Evolutionary conservation across 1,140 invertebrate genomes (phyloP).

Genomic region (Theocolax elegans): DNA sequence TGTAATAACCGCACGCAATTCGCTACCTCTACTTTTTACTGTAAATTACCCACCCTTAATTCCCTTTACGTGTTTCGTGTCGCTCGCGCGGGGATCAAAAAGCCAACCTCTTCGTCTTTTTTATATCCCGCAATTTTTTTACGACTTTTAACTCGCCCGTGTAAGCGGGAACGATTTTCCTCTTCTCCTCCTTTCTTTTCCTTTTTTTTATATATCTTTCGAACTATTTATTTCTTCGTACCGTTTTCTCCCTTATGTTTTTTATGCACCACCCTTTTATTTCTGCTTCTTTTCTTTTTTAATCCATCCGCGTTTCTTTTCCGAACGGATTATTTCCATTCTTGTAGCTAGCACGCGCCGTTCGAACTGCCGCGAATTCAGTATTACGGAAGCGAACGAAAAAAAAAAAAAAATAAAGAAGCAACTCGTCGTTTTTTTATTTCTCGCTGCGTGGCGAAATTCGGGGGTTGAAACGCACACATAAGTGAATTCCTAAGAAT

Average conservation of each 20-base stretch:
- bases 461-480: too few relatives aligned
- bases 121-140: conserved; percentile 38
- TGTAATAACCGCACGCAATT: conserved; percentile 32
- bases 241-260: not conserved
- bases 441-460: too few relatives aligned
- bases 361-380: conserved; percentile 26
- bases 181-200: too few relatives aligned
- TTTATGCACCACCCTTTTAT: not conserved
- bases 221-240: conserved; percentile 26
- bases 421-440: too few relatives aligned
- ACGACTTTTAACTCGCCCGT: conserved; percentile 1
- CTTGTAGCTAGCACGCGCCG: too few relatives aligned
- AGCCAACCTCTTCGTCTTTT: conserved; percentile 21
- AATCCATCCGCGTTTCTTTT: not conserved
- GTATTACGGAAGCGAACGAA: conserved; percentile 26
- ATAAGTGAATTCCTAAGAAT: too few relatives aligned
- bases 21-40: conserved; percentile 16
- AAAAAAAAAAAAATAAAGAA: not conserved
- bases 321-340: too few relatives aligned
- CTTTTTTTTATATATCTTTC: conserved; percentile 32
- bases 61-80: conserved; percentile 22
- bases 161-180: not conserved
- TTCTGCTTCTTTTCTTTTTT: not conserved
- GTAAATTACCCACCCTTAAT: conserved; percentile 36
- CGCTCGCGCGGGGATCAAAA: conserved; percentile 17